Evolutionary conservation across 2,113 vertebrate genomes (phyloP).

Genomic region (Psittacula cyanocephala): DNA sequence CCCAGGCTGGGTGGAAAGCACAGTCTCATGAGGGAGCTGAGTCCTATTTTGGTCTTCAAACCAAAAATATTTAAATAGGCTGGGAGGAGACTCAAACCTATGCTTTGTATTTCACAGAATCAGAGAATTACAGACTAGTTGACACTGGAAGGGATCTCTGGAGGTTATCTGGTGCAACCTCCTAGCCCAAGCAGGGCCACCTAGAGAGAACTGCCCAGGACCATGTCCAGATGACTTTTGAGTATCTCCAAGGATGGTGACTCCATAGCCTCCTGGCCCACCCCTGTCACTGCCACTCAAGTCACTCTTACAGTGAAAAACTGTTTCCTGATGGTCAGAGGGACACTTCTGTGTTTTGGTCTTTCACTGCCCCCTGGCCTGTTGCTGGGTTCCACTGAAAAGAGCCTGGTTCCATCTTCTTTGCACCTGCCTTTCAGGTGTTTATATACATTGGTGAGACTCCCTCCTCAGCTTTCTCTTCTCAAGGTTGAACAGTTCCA

Average conservation of each 20-base stretch:
- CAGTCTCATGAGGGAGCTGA: background rate
- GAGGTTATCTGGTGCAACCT: background rate
- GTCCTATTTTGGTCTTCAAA: background rate
- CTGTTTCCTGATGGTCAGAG: background rate
- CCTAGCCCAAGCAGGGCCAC: background rate
- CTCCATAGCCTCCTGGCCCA: background rate
- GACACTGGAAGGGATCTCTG: background rate
- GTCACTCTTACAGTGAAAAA: background rate
- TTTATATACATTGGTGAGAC: background rate
- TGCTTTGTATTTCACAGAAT: background rate
- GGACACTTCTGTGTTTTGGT: background rate
- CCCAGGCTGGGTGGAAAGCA: background rate
- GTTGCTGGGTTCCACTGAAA: background rate
- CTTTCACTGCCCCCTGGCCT: background rate
- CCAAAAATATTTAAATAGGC: background rate
- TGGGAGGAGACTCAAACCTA: background rate
- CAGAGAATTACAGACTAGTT: background rate
- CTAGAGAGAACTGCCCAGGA: background rate
- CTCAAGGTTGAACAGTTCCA: background rate
- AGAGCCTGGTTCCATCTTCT: background rate
- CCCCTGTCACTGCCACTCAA: background rate
- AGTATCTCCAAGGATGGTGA: background rate
- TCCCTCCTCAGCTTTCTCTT: background rate
- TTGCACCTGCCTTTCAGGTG: background rate
- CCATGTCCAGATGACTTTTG: background rate